Evolutionary conservation across 2,113 vertebrate genomes (phyloP).

Genomic region (Reinhardtius hippoglossoides): DNA sequence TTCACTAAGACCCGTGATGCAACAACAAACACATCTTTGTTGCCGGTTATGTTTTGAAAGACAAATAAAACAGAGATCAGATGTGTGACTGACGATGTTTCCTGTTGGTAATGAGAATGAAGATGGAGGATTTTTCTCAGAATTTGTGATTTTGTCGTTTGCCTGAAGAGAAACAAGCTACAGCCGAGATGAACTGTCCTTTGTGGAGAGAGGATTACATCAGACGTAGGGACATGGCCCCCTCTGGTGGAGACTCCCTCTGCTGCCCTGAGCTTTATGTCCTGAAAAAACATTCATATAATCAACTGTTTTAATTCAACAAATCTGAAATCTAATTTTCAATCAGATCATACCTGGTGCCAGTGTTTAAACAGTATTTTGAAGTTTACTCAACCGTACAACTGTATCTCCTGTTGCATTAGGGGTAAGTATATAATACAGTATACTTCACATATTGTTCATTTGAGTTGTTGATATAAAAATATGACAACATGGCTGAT

Average conservation of each 20-base stretch:
- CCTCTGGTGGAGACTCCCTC: conserved; percentile 48
- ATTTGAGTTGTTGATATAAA: too few relatives aligned
- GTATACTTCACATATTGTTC: too few relatives aligned
- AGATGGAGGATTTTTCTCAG: neutral
- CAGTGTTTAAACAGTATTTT: too few relatives aligned
- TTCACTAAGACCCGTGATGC: too few relatives aligned
- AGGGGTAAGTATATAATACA: too few relatives aligned
- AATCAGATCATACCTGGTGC: too few relatives aligned
- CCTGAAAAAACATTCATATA: too few relatives aligned
- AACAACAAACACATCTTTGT: neutral
- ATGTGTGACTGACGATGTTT: neutral
- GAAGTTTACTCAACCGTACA: too few relatives aligned
- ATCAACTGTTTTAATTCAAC: too few relatives aligned
- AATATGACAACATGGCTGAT: too few relatives aligned
- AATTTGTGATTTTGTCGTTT: neutral
- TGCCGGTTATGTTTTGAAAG: neutral
- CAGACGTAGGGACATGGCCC: conserved; percentile 8
- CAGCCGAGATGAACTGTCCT: neutral
- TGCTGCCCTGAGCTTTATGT: neutral
- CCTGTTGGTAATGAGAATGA: neutral
- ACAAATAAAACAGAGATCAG: neutral
- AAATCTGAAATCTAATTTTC: too few relatives aligned
- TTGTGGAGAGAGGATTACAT: neutral
- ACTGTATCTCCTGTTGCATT: too few relatives aligned
- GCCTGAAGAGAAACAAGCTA: conserved; percentile 7